Conservation (phyloP, 2,888 invertebrate genomes). For the Andrena flavipes region DNA sequence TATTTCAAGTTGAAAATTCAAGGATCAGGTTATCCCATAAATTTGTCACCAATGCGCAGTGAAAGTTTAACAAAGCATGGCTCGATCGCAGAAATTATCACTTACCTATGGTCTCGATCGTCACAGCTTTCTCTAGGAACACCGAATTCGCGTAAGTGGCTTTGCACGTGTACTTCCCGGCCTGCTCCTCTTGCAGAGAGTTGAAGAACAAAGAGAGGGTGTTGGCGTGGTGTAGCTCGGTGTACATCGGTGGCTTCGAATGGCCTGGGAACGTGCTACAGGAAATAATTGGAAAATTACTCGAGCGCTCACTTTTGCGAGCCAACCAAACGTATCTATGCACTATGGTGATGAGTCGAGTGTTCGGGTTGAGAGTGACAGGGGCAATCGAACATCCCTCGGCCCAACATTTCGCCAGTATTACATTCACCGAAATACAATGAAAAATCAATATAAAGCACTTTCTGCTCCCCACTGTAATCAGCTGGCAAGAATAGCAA, state of each 20-base stretch:
- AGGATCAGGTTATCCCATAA: too few species aligned
- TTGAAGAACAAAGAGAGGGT: conserved; percentile 91
- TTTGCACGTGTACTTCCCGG: conserved; percentile 92
- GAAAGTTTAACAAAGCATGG: too few species aligned
- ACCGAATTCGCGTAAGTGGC: conserved; percentile 92
- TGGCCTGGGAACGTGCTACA: conserved; percentile 53
- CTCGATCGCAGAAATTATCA: not conserved
- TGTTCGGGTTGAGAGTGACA: conserved; percentile 11
- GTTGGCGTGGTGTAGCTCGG: conserved; percentile 88
- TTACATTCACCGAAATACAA: not conserved
- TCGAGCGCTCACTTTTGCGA: not conserved
- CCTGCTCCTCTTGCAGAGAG: conserved; percentile 90
- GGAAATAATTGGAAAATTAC: conserved; percentile 40
- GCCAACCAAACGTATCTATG: conserved; percentile 17
- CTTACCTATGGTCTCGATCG: conserved; percentile 91
- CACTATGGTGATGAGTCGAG: conserved; percentile 31
- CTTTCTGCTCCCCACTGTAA: not conserved
- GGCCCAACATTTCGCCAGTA: conserved; percentile 38
- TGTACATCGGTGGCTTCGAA: conserved; percentile 88
- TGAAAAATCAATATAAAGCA: not conserved
- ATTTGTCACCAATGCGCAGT: too few species aligned
- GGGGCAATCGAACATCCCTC: conserved; percentile 8
- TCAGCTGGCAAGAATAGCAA: not conserved
- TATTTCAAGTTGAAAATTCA: too few species aligned
- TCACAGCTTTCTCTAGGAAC: conserved; percentile 88